A percentile compares a stretch with the other conserved stretches of the same genome.
These are phyloP conservation scores for Pionites leucogaster DNA, from an alignment of 2,113 vertebrate species.

Conservation along the genomic window DNA sequence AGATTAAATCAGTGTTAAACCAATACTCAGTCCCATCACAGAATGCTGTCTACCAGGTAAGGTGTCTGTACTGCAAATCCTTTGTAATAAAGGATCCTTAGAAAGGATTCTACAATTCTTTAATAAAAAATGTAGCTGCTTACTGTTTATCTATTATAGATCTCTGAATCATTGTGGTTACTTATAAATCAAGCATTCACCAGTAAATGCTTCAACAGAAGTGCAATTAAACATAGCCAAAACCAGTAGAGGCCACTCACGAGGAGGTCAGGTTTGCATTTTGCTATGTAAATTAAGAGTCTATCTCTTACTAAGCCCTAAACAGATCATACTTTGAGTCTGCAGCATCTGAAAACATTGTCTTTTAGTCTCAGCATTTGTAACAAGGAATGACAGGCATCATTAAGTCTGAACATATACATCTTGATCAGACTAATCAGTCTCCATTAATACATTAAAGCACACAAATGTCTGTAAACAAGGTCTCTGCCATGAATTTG, in stretches of 20 bases:
- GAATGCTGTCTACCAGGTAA: neutral
- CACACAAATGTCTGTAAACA: neutral
- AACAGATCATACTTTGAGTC: neutral
- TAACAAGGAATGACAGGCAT: neutral
- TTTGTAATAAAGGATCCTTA: neutral
- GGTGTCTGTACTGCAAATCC: neutral
- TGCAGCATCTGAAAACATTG: neutral
- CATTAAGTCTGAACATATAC: neutral
- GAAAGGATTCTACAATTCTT: neutral
- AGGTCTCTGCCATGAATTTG: neutral
- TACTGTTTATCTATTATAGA: neutral
- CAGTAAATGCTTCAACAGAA: constrained; percentile 26
- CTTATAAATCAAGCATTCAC: neutral
- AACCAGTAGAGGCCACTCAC: constrained; percentile 26
- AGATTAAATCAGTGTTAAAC: neutral
- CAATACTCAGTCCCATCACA: neutral
- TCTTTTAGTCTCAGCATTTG: neutral
- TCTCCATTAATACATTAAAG: neutral
- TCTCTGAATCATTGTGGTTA: neutral
- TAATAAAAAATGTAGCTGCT: neutral
- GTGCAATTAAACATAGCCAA: neutral
- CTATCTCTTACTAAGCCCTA: neutral
- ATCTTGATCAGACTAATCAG: neutral
- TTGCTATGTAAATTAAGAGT: neutral
- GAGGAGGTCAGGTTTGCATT: neutral